Evolutionary conservation across 2,888 invertebrate species (phyloP).

Genomic region (Hybos culiciformis): DNA sequence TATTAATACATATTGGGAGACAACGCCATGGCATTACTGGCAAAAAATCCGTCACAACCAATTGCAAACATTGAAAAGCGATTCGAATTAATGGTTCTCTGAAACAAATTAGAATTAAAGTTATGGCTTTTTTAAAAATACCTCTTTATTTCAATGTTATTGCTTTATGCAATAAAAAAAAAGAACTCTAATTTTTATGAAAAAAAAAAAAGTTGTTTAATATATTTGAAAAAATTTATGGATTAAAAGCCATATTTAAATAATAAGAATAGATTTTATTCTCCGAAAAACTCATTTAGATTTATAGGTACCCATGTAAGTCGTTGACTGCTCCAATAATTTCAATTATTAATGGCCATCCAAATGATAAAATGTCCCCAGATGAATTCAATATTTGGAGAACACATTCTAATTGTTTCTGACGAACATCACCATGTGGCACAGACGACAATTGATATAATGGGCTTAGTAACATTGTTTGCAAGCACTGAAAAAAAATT

Average conservation of each 20-base stretch:
- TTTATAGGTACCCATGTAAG: slow-evolving; percentile 68
- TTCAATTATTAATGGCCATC: slow-evolving; percentile 89
- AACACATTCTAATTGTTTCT: slow-evolving; percentile 88
- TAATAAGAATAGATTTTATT: too few relatives aligned
- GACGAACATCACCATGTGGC: slow-evolving; percentile 84
- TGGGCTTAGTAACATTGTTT: slow-evolving; percentile 74
- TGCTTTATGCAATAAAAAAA: neutral
- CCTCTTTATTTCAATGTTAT: neutral
- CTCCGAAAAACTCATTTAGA: too few relatives aligned
- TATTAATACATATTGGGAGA: slow-evolving; percentile 77
- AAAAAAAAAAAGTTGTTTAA: neutral
- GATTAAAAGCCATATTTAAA: too few relatives aligned
- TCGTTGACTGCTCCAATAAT: slow-evolving; percentile 92
- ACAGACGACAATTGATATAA: slow-evolving; percentile 83
- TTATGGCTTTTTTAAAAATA: neutral
- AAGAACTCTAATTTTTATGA: too few relatives aligned
- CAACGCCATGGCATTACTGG: slow-evolving; percentile 86
- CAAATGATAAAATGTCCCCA: slow-evolving; percentile 82
- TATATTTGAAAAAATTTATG: neutral
- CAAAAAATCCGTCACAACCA: slow-evolving; percentile 89
- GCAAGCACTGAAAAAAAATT: slow-evolving; percentile 45
- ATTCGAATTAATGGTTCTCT: slow-evolving; percentile 83
- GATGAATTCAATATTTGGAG: slow-evolving; percentile 83
- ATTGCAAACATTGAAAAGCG: slow-evolving; percentile 90
- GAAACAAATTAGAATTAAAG: slow-evolving; percentile 14